Base-by-base conservation (phyloP, 2,797 vertebrate species). In the Bufotes viridis region DNA sequence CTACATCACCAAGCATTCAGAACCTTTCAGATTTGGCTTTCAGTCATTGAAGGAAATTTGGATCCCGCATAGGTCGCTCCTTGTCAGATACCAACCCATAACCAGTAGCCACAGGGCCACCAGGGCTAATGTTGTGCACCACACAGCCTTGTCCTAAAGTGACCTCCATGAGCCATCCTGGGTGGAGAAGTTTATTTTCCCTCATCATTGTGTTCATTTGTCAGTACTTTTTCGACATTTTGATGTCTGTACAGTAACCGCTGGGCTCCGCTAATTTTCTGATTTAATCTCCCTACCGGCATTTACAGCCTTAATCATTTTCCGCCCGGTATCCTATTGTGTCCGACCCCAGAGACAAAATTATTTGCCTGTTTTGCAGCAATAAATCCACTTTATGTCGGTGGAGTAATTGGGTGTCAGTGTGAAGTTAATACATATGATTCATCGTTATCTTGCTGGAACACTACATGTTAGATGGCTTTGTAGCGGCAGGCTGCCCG, bases 371-470 rank as follows among this genome's bases (percentile, higher is more conserved):
- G 53, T 76, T 85, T 85, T 61, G 17, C 55, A 61, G 55, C 79
- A 81, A 70, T 58, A 78, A 86, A 78, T 86, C 74, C 60, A 53
- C 75, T 85, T 85, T 29, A 22, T 42, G 67, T 81, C 8, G 49
- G 58, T 29, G 8, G 42, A 80, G 70, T 86, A 80, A 81, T 17
- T 15, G 0, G 10, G 14, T 18, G 74, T 53, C 42, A 20, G 74
- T 17, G 61, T 78, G n/a, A 53, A 65, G 60, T 67, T 22, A 85
- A 34, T 74, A 26, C n/a, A 24, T 5, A n/a, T 20, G 78, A 90
- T 57, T 82, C 0, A 55, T 89, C 72, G 84, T 90, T 91, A 72
- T 92, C 17, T 61, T 42, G 7, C 60, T 14, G 26, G 14, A 87
- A 61, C 85, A 74, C 26, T 26, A 22, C 53, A 22, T 61, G 49